phyloP scores from a whole-genome alignment of 2,797 vertebrate species.

The Microctenopoma lineatum region DNA sequence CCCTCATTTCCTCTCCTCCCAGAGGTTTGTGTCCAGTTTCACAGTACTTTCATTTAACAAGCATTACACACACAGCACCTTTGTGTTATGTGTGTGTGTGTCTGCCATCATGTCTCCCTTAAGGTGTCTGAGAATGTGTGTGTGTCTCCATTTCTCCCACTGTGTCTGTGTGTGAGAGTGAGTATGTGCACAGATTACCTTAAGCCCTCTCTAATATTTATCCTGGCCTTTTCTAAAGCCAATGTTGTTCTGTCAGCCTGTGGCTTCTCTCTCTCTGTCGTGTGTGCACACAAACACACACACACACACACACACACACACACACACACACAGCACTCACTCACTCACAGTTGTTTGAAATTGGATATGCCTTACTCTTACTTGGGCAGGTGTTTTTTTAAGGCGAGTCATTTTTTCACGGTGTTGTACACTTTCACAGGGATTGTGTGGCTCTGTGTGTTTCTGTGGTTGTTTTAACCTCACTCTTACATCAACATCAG shows the following conservation, averaged over 20 bases:
- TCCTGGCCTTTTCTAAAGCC: constrained; percentile 80
- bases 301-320: constrained; percentile 41
- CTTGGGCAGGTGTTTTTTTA: constrained; percentile 83
- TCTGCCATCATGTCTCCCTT: constrained; percentile 71
- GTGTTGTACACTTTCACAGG: constrained; percentile 71
- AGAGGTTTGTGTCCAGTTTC: constrained; percentile 60
- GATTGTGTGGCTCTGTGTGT: constrained; percentile 55
- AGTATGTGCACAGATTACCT: constrained; percentile 72
- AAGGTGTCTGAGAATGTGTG: constrained; percentile 78
- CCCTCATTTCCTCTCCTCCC: constrained; percentile 49
- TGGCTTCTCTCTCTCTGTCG: constrained; percentile 42
- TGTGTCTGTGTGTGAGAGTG: constrained; percentile 46
- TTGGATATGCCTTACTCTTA: constrained; percentile 75
- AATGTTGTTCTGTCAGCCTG: constrained; percentile 79
- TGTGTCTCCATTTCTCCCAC: constrained; percentile 65
- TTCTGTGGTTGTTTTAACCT: constrained; percentile 44
- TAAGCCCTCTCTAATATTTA: constrained; percentile 84
- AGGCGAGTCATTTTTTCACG: constrained; percentile 58
- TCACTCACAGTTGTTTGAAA: constrained; percentile 75
- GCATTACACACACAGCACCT: constrained; percentile 40
- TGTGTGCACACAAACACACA: constrained; percentile 38
- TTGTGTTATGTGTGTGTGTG: constrained; percentile 47
- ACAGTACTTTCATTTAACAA: constrained; percentile 58
- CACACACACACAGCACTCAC: constrained; percentile 34
- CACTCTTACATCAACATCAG: constrained; percentile 73